Base-by-base conservation (phyloP, 2,888 invertebrate species). In the Xestia xanthographa region DNA sequence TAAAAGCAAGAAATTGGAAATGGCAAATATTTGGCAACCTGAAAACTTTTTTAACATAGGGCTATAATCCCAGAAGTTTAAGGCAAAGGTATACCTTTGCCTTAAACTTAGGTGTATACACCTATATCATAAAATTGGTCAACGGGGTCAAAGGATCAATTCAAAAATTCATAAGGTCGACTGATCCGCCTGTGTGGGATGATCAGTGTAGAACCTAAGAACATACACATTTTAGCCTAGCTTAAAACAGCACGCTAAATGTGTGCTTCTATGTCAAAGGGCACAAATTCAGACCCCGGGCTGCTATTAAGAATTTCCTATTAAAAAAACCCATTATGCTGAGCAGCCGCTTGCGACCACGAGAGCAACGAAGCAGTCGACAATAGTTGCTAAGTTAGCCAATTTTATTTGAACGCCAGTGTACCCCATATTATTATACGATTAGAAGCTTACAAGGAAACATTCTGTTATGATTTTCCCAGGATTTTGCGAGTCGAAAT, bases 391-490 rank as follows among this genome's bases (percentile, higher is more conserved):
- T 34, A 22, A 62, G 22, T 62, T 34, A 0, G 5, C 20, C 58
- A 14, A 38, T 56, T 62, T 66, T 38, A 22, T 72, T 63, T 69
- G 41, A 66, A 66, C 53, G 66, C 43, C 62, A 71, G 60, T 74
- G 62, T 83, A 73, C 26, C 22, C 6, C 5, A 26, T 43, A 43
- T 38, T 20, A 60, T 34, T 34, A 26, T 53, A 72, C 14, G 26
- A 48, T 53, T 67, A 34, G 2, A 26, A 66, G 70, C 43, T 56
- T 60, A 53, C 58, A 38, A 17, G 38, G 56, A 73, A 75, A 62
- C 70, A 56, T 71, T 66, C 17, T 60, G 8, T 75, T 69, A 78
- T 66, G 75, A 60, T 74, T 72, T 78, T 72, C n/a, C n/a, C 22
- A 38, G 63, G 48, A 77, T 72, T 60, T 60, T 29, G 12, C 14